Percentiles rank a stretch among this genome's conserved stretches.
These are phyloP conservation scores for Opisthograptis luteolata DNA, from an alignment of 2,888 invertebrate genomes.

Conservation along the genomic window DNA sequence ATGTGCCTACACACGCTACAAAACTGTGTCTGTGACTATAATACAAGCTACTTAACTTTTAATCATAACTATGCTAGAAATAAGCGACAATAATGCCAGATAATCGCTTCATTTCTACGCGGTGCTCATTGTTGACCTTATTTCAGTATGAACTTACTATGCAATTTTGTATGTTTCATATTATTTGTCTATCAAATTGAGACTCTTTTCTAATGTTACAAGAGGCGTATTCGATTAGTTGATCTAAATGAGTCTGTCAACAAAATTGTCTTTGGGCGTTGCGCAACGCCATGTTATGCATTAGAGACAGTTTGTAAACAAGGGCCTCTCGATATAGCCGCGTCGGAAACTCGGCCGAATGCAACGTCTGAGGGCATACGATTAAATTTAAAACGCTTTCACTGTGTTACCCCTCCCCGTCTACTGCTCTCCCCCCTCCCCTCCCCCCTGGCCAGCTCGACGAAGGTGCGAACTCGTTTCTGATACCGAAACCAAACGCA, in stretches of 20 bases:
- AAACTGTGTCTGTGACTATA: conserved; percentile 3
- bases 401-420: conserved; percentile 47
- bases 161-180: conserved; percentile 10
- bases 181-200: conserved; percentile 1
- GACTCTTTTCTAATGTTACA: conserved; percentile 7
- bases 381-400: conserved; percentile 78
- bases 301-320: conserved; percentile 45
- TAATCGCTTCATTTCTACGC: conserved; percentile 14
- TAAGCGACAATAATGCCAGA: not conserved
- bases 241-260: conserved; percentile 34
- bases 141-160: conserved; percentile 10
- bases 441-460: conserved; percentile 32
- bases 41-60: conserved; percentile 8
- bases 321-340: conserved; percentile 46
- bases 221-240: conserved; percentile 9
- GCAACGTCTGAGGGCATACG: conserved; percentile 61
- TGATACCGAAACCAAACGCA: conserved; percentile 35
- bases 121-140: conserved; percentile 24
- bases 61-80: not conserved
- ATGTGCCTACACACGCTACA: conserved; percentile 4
- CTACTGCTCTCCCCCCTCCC: conserved; percentile 36
- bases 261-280: conserved; percentile 33
- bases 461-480: conserved; percentile 54
- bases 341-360: conserved; percentile 57
- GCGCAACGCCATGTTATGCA: conserved; percentile 41